These are phyloP conservation scores for Copsychus sechellarum DNA, from an alignment of 2,113 vertebrate genomes.

Conservation along the genomic window DNA sequence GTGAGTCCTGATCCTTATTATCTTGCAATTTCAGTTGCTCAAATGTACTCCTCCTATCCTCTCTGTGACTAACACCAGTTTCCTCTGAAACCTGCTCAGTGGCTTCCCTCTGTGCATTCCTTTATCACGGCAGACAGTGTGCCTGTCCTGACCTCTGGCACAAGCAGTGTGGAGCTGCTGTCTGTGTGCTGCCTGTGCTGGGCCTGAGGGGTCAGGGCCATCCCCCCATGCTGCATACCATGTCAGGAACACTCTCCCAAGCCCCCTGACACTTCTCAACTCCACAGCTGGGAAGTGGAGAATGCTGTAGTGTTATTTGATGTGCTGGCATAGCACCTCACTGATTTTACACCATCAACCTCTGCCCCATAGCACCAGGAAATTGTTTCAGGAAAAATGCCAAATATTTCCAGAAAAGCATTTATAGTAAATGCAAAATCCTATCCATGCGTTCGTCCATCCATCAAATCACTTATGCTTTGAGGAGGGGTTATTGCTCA, in stretches of 20 bases:
- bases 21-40: background rate
- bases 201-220: background rate
- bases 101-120: background rate
- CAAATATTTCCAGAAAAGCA: background rate
- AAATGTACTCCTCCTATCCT: background rate
- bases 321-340: rapidly evolving
- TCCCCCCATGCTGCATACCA: rapidly evolving
- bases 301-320: rapidly evolving
- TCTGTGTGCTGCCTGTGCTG: rapidly evolving
- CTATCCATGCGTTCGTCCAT: background rate
- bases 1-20: background rate
- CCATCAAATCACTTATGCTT: background rate
- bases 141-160: background rate
- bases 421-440: background rate
- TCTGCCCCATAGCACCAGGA: background rate
- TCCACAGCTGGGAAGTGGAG: background rate
- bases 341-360: background rate
- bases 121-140: background rate
- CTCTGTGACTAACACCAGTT: background rate
- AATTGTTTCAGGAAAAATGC: background rate
- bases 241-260: background rate
- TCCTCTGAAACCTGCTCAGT: background rate
- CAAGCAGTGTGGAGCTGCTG: rapidly evolving
- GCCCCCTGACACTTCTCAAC: background rate
- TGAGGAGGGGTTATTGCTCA: background rate